A percentile compares a stretch with the other conserved stretches of the same genome.
Evolutionary conservation across 2,888 invertebrate genomes (phyloP).

Genomic region (Nezara viridula): DNA sequence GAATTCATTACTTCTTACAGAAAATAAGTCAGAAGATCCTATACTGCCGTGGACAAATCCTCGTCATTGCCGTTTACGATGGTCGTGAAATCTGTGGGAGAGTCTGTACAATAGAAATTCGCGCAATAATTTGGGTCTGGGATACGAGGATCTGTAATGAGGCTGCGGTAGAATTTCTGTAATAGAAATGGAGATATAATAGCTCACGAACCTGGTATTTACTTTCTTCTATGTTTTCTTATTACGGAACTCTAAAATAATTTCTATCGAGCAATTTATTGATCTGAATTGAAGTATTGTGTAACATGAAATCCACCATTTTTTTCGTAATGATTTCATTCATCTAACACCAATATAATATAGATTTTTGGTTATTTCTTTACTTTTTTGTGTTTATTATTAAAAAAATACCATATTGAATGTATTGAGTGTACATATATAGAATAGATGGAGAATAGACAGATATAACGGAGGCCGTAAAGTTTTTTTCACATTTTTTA

Average conservation of each 20-base stretch:
- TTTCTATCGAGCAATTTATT: neutral
- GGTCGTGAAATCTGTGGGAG: neutral
- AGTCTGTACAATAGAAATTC: neutral
- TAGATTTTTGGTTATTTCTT: neutral
- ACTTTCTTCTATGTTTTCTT: slow-evolving; percentile 34
- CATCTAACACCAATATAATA: no score
- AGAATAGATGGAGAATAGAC: no score
- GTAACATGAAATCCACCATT: neutral
- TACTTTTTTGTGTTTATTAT: no score
- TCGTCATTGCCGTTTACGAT: no score
- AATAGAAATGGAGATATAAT: slow-evolving; percentile 41
- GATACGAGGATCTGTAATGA: neutral
- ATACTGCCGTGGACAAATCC: no score
- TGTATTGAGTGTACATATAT: no score
- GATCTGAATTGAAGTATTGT: slow-evolving; percentile 12
- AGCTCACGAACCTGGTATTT: slow-evolving; percentile 40
- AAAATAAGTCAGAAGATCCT: no score
- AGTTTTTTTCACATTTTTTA: no score
- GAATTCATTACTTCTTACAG: no score
- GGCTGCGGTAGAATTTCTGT: slow-evolving; percentile 37
- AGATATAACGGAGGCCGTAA: no score
- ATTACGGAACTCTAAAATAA: slow-evolving; percentile 36
- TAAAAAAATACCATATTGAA: no score
- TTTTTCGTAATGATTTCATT: neutral
- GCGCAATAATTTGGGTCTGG: neutral